phyloP scores from a whole-genome alignment of 2,888 invertebrate genomes.

The Megamerina dolium region DNA sequence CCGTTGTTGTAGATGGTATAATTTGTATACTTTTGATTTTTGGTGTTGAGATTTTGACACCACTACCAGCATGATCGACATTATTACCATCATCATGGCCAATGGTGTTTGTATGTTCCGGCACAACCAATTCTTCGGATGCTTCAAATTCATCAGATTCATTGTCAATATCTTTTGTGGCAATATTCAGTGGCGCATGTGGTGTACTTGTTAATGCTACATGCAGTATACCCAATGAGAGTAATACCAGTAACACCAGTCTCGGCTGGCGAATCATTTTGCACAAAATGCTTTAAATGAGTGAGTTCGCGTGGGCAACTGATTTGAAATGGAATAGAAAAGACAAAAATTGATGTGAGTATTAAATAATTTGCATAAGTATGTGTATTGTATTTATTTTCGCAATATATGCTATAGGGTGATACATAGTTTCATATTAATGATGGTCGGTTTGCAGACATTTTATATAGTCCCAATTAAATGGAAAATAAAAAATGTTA shows the following conservation, averaged over 20 bases:
- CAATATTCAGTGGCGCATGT: constrained; percentile 17
- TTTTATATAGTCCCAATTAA: no score
- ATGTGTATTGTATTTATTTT: no score
- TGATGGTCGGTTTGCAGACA: no score
- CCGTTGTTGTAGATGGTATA: constrained; percentile 2
- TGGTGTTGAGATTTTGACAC: constrained; percentile 37
- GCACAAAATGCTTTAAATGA: no score
- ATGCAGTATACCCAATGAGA: constrained; percentile 34
- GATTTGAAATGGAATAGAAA: no score
- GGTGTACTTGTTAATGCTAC: constrained; percentile 26
- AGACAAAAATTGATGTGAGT: no score
- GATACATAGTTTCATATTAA: no score
- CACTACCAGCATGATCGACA: constrained; percentile 6
- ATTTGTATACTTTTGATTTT: constrained; percentile 29
- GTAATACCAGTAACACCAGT: constrained; percentile 43
- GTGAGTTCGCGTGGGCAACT: no score
- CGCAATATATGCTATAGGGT: no score
- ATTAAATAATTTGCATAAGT: no score
- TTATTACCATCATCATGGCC: constrained; percentile 1
- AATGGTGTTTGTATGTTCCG: constrained; percentile 10
- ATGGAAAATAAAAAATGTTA: no score
- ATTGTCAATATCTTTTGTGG: constrained; percentile 28
- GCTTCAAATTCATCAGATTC: constrained; percentile 29
- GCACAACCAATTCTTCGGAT: constrained; percentile 16
- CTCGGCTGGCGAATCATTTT: constrained; percentile 47